Evolutionary conservation across 2,888 invertebrate genomes (phyloP), one percentile per base, ranked within the genome.

Genomic region (Elegia similella): DNA sequence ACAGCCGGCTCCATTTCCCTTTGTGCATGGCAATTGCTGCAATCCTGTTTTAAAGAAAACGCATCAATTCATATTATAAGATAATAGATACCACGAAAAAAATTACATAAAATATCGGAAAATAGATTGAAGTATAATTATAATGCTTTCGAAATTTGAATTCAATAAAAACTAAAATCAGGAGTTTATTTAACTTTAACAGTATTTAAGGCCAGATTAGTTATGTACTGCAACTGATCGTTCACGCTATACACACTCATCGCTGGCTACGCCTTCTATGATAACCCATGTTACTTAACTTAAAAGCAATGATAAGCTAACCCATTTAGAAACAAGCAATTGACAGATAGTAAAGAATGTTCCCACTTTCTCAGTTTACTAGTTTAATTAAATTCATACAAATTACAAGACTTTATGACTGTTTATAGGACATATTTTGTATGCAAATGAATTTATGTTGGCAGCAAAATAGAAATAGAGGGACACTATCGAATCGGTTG

Each of bases 281-380:
- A 78, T 76, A 79, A 76, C 71, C 66, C 62, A 66, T 60, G 66
- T 71, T 67, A 72, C 75, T 73, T 77, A 75, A 75, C 78, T 76
- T 83, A 83, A 85, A 84, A 82, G 80, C 76, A 64, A 63, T 65
- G 75, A 73, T 74, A 77, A 76, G 62, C 55, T 60, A 60, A 59
- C 56, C 59, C 58, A 61, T 65, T 68, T 61, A 62, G 59, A 53
- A 53, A 48, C 50, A 56, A 56, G 56, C 55, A 60, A 62, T 62
- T 55, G 42, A 46, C 44, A 57, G 62, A 61, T 59, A 62, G 48
- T 23, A 29, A 42, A 42, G 56, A 56, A 48, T 42, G 44, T 55
- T 55, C 38, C 47, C 15, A 48, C 56, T 56, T 56, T 56, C 55
- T 38, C 48, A 12, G 16, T 13, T 17, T 8, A 16, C 10, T 15